phyloP scores from a whole-genome alignment of 2,113 vertebrate species.

The Tauraco erythrolophus region DNA sequence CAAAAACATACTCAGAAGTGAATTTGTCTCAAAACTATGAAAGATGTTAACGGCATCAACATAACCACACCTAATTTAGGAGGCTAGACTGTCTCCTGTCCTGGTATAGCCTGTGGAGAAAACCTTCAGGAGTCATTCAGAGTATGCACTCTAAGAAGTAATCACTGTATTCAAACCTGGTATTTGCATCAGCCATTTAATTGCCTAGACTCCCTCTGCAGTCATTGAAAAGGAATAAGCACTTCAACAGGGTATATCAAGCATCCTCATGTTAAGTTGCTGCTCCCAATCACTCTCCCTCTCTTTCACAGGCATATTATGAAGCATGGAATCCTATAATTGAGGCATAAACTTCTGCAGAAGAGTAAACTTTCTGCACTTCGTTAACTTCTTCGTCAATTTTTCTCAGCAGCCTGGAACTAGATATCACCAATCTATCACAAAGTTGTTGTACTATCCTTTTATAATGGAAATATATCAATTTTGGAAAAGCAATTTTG shows the following conservation, averaged over 20 bases:
- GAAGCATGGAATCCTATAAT: not conserved
- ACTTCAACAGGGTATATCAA: not conserved
- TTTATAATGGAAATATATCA: not conserved
- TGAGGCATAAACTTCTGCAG: not conserved
- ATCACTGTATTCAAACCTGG: not conserved
- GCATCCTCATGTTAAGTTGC: not conserved
- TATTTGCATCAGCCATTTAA: not conserved
- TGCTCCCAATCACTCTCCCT: not conserved
- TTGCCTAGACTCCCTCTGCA: not conserved
- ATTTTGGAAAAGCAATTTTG: not conserved
- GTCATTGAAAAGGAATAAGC: not conserved
- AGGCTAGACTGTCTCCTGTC: not conserved
- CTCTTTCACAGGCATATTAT: not conserved
- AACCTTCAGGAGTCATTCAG: not conserved
- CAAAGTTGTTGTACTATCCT: not conserved
- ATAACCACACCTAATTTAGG: not conserved
- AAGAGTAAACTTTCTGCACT: not conserved
- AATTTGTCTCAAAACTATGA: not conserved
- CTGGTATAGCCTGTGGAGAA: not conserved
- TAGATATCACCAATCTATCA: not conserved
- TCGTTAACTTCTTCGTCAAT: not conserved
- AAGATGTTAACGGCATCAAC: not conserved
- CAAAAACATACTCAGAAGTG: not conserved
- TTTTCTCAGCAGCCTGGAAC: not conserved
- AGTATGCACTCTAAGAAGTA: not conserved